Base-by-base conservation (phyloP, 2,888 invertebrate species). In the Aricia artaxerxes region DNA sequence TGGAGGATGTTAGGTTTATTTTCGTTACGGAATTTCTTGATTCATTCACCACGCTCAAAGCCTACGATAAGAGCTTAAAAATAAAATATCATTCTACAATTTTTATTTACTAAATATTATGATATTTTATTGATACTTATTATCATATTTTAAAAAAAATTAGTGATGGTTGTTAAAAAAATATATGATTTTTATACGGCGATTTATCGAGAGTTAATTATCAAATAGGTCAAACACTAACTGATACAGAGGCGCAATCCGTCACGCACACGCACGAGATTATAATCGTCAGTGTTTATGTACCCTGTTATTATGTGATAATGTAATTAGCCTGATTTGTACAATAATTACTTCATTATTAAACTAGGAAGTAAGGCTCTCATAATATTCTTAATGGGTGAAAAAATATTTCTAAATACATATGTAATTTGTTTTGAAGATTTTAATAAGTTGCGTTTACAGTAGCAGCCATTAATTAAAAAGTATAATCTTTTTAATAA, bases 261-360 rank as follows among this genome's bases (percentile, higher is more conserved):
- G 76, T 35, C 76, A 76, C 76, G 76, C 76, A 31, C 24, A 16
- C 35, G 75, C 75, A 53, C 57, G 13, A 76, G 76, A 76, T 76
- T 57, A 76, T 35, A 76, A 75, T 75, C 75, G 53, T 57, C 16
- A 16, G 76, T 53, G 57, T 57, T 76, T 57, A 76, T 16, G 16
- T 57, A 16, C 76, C 76, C 57, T 16, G 53, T 76, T 76, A 76
- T 76, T 38, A 57, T 53, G 57, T 57, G 76, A 57, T 76, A 76
- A 76, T 76, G 24, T 57, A 76, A 57, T 76, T 76, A 57, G 49
- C 76, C 53, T 76, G 16, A 35, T 76, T 31, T 35, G 35, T 75
- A 49, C 9, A 49, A 4, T 75, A 49, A 75, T 49, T 69, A 69
- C 69, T 69, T 69, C 24, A 64, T 64, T 35, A 38, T 69, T 35